A percentile compares a stretch with the other conserved stretches of the same genome.
Conservation (phyloP, 1,140 invertebrate species). For the Carposina sasakii region DNA sequence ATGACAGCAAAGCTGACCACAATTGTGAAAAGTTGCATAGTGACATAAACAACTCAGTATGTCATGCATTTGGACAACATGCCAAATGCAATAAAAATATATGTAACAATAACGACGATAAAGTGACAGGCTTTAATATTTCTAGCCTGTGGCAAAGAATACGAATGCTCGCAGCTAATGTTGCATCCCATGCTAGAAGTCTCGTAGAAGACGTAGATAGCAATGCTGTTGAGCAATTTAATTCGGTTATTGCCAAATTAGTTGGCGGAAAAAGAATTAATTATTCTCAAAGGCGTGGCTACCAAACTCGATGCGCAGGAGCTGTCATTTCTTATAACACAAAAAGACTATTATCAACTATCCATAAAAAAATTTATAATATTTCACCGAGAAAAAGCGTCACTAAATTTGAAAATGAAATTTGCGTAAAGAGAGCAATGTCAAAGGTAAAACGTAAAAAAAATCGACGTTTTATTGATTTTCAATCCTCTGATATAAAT, state of each 20-base stretch:
- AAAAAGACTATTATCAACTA: neutral
- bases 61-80: too few species aligned
- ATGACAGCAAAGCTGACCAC: too few species aligned
- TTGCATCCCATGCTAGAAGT: neutral
- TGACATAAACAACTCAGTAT: too few species aligned
- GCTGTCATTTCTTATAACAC: slow-evolving; percentile 16
- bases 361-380: neutral
- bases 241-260: slow-evolving; percentile 18
- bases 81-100: too few species aligned
- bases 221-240: slow-evolving; percentile 18
- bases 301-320: slow-evolving; percentile 13
- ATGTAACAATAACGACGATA: too few species aligned
- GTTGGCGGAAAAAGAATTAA: slow-evolving; percentile 24
- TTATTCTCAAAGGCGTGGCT: slow-evolving; percentile 10
- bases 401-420: too few species aligned
- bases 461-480: neutral
- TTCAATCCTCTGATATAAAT: too few species aligned
- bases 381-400: too few species aligned
- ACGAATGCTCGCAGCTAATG: neutral
- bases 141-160: too few species aligned
- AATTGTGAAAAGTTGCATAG: too few species aligned
- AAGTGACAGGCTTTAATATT: too few species aligned
- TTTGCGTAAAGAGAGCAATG: neutral
- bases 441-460: neutral
- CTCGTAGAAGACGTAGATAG: slow-evolving; percentile 10